Percentiles rank a stretch among this genome's conserved stretches.
phyloP scores from a whole-genome alignment of 1,140 invertebrate species.

The Lepidurus packardi region DNA sequence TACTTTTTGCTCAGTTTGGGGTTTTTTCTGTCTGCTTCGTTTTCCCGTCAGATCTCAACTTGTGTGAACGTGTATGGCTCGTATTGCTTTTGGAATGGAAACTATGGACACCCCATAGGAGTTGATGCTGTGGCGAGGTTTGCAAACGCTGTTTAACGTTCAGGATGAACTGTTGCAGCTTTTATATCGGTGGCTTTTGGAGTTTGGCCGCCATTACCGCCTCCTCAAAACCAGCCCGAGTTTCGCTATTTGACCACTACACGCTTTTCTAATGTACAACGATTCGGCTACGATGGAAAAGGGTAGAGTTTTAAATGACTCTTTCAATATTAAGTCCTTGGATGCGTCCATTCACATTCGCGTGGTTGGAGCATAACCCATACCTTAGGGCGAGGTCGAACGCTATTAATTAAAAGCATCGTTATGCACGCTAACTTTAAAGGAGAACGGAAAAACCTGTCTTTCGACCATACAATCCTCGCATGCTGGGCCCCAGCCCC shows the following conservation, averaged over 20 bases:
- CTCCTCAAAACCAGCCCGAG: too few species aligned
- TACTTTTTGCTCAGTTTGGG: neutral
- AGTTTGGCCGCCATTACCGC: too few species aligned
- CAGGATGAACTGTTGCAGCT: too few species aligned
- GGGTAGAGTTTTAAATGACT: neutral
- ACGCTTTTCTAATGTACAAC: neutral
- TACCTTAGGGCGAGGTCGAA: conserved; percentile 20
- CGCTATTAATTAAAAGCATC: conserved; percentile 5
- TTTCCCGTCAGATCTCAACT: too few species aligned
- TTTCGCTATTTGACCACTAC: neutral
- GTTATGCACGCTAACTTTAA: conserved; percentile 7
- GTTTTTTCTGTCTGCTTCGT: too few species aligned
- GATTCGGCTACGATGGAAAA: neutral
- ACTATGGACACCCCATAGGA: too few species aligned
- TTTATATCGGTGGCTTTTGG: too few species aligned
- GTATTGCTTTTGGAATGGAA: too few species aligned
- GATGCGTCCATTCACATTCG: conserved; percentile 16
- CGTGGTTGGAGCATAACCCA: conserved; percentile 3
- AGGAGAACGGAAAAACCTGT: conserved; percentile 17
- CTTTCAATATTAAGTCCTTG: neutral
- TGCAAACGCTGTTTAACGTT: too few species aligned
- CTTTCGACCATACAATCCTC: conserved; percentile 3
- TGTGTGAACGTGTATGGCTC: too few species aligned
- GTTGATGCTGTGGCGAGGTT: too few species aligned
- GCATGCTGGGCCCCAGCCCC: neutral